Evolutionary conservation across 2,113 vertebrate species (phyloP).

Genomic region (Epinephelus lanceolatus): DNA sequence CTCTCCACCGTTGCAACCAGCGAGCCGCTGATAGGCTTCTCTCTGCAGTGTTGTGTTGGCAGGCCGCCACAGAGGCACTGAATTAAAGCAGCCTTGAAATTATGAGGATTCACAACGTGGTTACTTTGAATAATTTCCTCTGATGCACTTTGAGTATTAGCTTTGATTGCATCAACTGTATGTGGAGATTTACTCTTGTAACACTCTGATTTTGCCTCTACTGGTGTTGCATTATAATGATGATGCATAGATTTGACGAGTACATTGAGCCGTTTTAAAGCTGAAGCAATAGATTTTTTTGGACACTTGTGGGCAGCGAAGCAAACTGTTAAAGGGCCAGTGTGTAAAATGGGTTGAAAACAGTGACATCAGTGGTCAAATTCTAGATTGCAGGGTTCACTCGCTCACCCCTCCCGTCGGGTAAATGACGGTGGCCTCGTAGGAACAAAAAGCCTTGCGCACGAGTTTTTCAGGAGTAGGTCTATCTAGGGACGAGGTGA

Average conservation of each 20-base stretch:
- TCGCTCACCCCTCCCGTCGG: too few species aligned
- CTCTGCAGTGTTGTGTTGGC: conserved; percentile 15
- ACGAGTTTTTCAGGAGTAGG: too few species aligned
- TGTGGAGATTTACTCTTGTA: neutral
- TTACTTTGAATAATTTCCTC: conserved; percentile 1
- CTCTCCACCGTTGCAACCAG: conserved; percentile 8
- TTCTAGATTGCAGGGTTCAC: too few species aligned
- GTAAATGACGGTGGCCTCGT: too few species aligned
- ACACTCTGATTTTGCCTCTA: neutral
- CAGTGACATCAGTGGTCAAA: too few species aligned
- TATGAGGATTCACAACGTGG: neutral
- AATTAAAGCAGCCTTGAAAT: conserved; percentile 6
- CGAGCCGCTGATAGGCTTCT: conserved; percentile 5
- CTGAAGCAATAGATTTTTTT: too few species aligned
- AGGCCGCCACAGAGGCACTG: neutral
- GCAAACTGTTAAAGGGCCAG: too few species aligned
- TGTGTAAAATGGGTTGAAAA: too few species aligned
- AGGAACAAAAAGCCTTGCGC: too few species aligned
- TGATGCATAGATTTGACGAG: neutral
- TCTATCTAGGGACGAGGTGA: too few species aligned
- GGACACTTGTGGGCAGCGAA: too few species aligned
- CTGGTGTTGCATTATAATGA: neutral
- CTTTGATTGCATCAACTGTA: neutral
- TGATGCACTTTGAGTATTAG: neutral
- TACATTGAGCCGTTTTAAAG: too few species aligned